Evolutionary conservation across 2,888 invertebrate species (phyloP).

Genomic region (Ypsolopha sequella): DNA sequence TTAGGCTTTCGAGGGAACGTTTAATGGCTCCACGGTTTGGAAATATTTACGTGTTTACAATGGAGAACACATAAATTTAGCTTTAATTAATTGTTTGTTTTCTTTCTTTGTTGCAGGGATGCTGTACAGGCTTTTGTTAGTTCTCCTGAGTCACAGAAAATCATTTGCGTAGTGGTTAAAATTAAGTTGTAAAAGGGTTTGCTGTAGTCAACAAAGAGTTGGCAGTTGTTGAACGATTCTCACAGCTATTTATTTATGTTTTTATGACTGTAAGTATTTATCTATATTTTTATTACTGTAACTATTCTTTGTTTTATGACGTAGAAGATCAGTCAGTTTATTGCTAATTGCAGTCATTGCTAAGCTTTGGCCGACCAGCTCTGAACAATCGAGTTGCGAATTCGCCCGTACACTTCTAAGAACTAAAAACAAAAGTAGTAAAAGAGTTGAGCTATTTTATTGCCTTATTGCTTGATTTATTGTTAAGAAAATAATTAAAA

Average conservation of each 20-base stretch:
- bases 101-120: not conserved
- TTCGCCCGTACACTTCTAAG: conserved; percentile 6
- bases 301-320: conserved; percentile 6
- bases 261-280: conserved; percentile 21
- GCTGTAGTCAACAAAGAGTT: conserved; percentile 24
- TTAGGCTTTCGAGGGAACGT: conserved; percentile 34
- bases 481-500: not conserved
- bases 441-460: conserved; percentile 13
- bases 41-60: conserved; percentile 2
- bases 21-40: conserved; percentile 18
- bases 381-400: conserved; percentile 12
- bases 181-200: conserved; percentile 3
- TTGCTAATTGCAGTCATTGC: conserved; percentile 27
- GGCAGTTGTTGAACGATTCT: conserved; percentile 25
- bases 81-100: not conserved
- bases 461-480: conserved; percentile 21
- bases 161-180: conserved; percentile 1
- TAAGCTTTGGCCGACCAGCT: conserved; percentile 1
- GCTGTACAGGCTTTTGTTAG: not conserved
- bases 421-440: conserved; percentile 5
- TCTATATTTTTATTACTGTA: not conserved
- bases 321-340: conserved; percentile 28
- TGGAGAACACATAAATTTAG: not conserved
- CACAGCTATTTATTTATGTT: conserved; percentile 25
- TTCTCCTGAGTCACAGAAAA: not conserved